phyloP scores from a whole-genome alignment of 2,113 vertebrate species.

The Protobothrops flavoviridis region DNA sequence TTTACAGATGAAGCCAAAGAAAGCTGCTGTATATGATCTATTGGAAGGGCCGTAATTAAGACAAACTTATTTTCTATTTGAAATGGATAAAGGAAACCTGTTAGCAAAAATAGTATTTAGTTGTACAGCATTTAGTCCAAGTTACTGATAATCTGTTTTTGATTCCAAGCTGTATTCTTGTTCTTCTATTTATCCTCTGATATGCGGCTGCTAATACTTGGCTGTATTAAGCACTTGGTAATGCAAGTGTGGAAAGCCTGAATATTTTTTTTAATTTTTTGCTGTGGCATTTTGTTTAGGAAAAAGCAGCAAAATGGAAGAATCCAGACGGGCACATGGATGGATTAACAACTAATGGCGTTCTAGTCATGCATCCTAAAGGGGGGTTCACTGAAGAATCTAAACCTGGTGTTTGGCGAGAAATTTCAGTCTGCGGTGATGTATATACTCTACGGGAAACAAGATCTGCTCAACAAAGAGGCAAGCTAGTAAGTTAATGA shows the following conservation, averaged over 20 bases:
- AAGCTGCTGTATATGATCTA: neutral
- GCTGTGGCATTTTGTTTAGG: constrained; percentile 70
- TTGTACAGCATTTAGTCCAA: neutral
- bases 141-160: neutral
- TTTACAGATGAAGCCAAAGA: neutral
- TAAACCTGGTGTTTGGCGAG: constrained; percentile 92
- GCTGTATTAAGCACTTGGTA: neutral
- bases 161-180: neutral
- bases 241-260: neutral
- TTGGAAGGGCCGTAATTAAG: neutral
- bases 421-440: constrained; percentile 96
- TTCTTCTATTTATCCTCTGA: neutral
- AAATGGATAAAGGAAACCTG: neutral
- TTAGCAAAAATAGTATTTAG: neutral
- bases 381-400: constrained; percentile 96
- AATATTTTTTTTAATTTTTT: neutral
- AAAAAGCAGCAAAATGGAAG: constrained; percentile 99
- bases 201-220: neutral
- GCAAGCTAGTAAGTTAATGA: constrained; percentile 86
- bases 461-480: constrained; percentile 91
- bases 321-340: constrained; percentile 99
- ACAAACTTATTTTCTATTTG: neutral
- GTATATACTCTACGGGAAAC: constrained; percentile 96
- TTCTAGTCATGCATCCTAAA: constrained; percentile 95
- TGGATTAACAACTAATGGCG: constrained; percentile 94